A percentile compares a stretch with the other conserved stretches of the same genome.
Conservation (phyloP, 1,140 invertebrate genomes). For the Oscheius sp. region DNA sequence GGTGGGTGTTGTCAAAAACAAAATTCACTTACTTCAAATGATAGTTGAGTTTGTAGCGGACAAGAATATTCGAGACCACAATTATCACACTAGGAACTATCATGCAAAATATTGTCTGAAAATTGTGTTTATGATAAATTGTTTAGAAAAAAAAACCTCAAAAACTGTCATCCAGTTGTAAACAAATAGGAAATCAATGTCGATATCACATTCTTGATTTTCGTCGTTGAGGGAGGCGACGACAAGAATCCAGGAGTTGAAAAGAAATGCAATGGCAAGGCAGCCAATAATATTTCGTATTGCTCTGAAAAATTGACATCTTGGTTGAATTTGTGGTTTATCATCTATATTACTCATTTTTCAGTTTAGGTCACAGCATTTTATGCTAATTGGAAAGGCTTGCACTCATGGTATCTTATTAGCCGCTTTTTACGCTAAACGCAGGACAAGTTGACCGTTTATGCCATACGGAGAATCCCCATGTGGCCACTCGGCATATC, state of each 20-base stretch:
- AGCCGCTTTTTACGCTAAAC: no score
- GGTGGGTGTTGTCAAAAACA: neutral
- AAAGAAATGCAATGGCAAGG: slow-evolving; percentile 43
- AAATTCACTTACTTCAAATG: slow-evolving; percentile 47
- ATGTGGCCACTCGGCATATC: no score
- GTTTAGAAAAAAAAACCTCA: slow-evolving; percentile 23
- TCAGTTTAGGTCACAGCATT: neutral
- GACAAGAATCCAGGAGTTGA: slow-evolving; percentile 54
- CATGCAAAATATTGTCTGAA: slow-evolving; percentile 54
- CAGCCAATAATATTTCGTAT: slow-evolving; percentile 45
- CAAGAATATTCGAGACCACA: slow-evolving; percentile 51
- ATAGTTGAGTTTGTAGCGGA: slow-evolving; percentile 49
- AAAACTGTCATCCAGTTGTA: slow-evolving; percentile 41
- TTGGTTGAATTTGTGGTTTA: neutral
- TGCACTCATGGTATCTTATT: neutral
- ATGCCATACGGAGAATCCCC: neutral
- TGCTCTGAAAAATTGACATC: slow-evolving; percentile 12
- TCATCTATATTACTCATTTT: neutral
- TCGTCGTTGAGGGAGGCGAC: slow-evolving; percentile 49
- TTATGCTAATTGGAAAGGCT: neutral
- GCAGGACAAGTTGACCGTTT: neutral
- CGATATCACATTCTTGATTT: slow-evolving; percentile 48
- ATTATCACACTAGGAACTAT: slow-evolving; percentile 50
- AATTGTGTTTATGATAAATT: slow-evolving; percentile 27
- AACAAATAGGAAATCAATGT: slow-evolving; percentile 47